Base-by-base conservation (phyloP, 2,113 vertebrate species). In the Psephotus haematonotus region DNA sequence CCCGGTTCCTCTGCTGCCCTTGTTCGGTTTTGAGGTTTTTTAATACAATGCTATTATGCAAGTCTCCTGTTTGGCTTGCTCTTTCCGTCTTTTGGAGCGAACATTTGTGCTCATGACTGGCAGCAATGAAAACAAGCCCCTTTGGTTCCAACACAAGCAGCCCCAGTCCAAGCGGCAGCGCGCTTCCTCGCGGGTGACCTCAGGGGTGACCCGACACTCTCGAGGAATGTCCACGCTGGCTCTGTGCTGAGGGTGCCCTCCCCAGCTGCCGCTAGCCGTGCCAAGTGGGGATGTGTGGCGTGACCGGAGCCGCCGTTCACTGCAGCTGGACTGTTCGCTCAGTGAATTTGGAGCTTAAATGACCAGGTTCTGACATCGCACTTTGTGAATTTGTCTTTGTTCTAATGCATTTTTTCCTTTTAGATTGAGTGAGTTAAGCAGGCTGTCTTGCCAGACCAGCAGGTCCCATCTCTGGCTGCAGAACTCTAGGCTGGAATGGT, bases 141-240 rank as follows among this genome's bases (percentile, higher is more conserved):
- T 94, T 86, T 93, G 69, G 89, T 90, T 87, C 75, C 62, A 76
- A 87, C 82, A 97, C 94, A 97, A 95, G 97, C 57, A 80, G 84
- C 87, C 94, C 76, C 94, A 97, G 95, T 96, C 60, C 72, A 39
- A 71, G 86, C 23, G 1, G 79, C 76, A 80, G 49, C 33, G 63
- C 3, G 20, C 93, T 98, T 97, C 97, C 97, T 97, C 20, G 5
- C 65, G 4, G 16, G 7, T 65, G 95, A 98, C 96, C 97, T 95
- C 62, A 7, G 41, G 82, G 64, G 25, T 94, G 97, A 95, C 95
- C 95, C 47, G 60, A 33, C 82, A 47, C 79, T 94, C 78, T 95
- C 82, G 60, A 95, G 96, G 80, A 97, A 97, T 90, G 95, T 90
- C 95, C 78, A 7, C 25, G 41, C 92, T 95, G 87, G 46, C 95